These are phyloP conservation scores for Xanthia togata DNA, from an alignment of 2,888 invertebrate genomes.

Conservation along the genomic window DNA sequence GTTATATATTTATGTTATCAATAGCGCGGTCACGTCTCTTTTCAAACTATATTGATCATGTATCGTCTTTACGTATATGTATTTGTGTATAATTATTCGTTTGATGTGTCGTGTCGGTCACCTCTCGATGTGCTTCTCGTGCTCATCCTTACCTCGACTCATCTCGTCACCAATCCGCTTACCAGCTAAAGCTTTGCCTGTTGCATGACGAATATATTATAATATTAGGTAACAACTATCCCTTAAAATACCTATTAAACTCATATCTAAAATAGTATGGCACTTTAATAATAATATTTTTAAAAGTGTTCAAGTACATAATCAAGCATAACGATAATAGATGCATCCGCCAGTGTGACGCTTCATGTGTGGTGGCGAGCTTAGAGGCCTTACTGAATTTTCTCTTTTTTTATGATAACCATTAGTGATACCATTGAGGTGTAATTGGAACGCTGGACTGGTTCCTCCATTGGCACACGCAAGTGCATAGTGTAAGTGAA, in stretches of 20 bases:
- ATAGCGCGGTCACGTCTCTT: constrained; percentile 61
- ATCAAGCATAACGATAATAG: constrained; percentile 79
- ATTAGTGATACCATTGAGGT: constrained; percentile 82
- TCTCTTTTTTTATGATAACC: constrained; percentile 86
- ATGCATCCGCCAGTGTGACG: constrained; percentile 87
- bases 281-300: constrained; percentile 84
- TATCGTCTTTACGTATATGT: constrained; percentile 53
- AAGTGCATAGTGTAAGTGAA: constrained; percentile 90
- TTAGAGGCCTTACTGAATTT: constrained; percentile 88
- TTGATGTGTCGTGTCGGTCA: constrained; percentile 60
- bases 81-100: constrained; percentile 45
- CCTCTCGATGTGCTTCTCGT: constrained; percentile 59
- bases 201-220: constrained; percentile 83
- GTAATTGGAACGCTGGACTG: constrained; percentile 86
- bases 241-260: constrained; percentile 85
- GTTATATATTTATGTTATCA: constrained; percentile 53
- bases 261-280: constrained; percentile 86
- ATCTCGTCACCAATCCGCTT: constrained; percentile 63
- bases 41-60: constrained; percentile 45
- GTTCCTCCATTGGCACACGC: constrained; percentile 90
- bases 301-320: constrained; percentile 80
- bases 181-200: constrained; percentile 79
- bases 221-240: constrained; percentile 72
- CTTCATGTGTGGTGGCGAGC: constrained; percentile 88
- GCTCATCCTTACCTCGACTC: constrained; percentile 63